Base-by-base conservation (phyloP, 2,888 invertebrate genomes). In the Podotricha telesiphe region DNA sequence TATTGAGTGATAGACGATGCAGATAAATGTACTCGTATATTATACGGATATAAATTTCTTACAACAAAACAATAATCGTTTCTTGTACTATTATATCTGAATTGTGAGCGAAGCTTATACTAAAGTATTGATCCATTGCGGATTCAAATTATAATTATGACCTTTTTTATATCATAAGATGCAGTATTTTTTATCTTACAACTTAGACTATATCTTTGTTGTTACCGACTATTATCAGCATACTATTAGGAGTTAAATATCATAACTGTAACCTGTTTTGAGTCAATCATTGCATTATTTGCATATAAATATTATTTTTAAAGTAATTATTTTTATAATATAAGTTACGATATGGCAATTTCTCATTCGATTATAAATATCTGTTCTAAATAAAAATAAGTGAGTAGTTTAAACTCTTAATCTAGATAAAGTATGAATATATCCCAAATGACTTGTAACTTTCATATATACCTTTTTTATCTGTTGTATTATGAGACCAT, bases 171-270 rank as follows among this genome's bases (percentile, higher is more conserved):
- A 28, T 28, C 28, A 28, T 28, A 28, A 28, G 28, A 28, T 6
- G 28, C 28, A 58, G n/a, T 42, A 15, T 7, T 42, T 13, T 58
- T 3, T 20, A 45, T 69, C 63, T 67, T 70, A 37, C 68, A 15
- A 69, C 68, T 73, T 67, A 48, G 47, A 56, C 68, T 59, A 62
- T 55, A 69, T 20, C 68, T 67, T 72, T 72, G 68, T 73, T 75
- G 65, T 73, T 73, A 74, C 76, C 71, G 72, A 73, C 74, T 67
- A 75, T 74, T 77, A 74, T 77, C 76, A 69, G 72, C 67, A 69
- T 77, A 70, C 75, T 75, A 75, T 75, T 73, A 76, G 71, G 72
- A 74, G 72, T 75, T 71, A 72, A 71, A 75, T 73, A 73, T 73
- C 73, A 73, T 76, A 77, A 75, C 76, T 68, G 64, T 67, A 47